A percentile compares a stretch with the other conserved stretches of the same genome.
These are phyloP conservation scores for Ricordea florida DNA, from an alignment of 92 coral and sea anemone genomes.

Conservation along the genomic window DNA sequence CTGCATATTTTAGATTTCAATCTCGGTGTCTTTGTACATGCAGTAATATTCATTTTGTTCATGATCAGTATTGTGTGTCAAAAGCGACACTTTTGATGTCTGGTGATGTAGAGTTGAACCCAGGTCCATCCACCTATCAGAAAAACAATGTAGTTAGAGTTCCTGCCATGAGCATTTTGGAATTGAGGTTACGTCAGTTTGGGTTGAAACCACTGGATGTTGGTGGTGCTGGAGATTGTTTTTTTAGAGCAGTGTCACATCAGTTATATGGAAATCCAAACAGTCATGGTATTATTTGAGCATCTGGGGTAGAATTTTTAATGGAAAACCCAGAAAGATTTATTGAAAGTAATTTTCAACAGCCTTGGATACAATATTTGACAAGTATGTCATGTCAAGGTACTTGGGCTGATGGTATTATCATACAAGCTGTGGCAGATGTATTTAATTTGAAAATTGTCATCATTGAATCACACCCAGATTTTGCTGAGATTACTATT, in stretches of 20 bases:
- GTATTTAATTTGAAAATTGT: too few species aligned
- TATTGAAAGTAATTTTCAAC: too few species aligned
- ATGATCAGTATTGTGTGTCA: conserved; percentile 5
- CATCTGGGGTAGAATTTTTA: too few species aligned
- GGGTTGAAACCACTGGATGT: background rate
- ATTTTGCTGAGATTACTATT: too few species aligned
- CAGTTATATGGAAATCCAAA: too few species aligned
- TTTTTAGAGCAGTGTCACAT: conserved; percentile 13
- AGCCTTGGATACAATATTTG: too few species aligned
- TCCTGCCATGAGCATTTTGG: background rate
- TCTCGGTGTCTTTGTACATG: background rate
- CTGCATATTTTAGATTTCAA: conserved; percentile 17
- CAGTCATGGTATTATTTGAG: too few species aligned
- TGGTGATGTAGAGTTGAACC: conserved; percentile 9
- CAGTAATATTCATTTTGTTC: conserved; percentile 4
- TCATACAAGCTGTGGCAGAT: too few species aligned
- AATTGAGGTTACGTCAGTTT: background rate
- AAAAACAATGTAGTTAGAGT: background rate
- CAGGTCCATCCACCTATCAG: background rate
- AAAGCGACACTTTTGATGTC: background rate
- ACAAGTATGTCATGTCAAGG: too few species aligned
- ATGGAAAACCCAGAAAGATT: too few species aligned
- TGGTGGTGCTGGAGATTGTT: background rate
- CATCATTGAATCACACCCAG: too few species aligned
- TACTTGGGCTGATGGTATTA: too few species aligned